A percentile compares a stretch with the other conserved stretches of the same genome.
Evolutionary conservation across 2,113 vertebrate genomes (phyloP).

Genomic region (Elaphurus davidianus): DNA sequence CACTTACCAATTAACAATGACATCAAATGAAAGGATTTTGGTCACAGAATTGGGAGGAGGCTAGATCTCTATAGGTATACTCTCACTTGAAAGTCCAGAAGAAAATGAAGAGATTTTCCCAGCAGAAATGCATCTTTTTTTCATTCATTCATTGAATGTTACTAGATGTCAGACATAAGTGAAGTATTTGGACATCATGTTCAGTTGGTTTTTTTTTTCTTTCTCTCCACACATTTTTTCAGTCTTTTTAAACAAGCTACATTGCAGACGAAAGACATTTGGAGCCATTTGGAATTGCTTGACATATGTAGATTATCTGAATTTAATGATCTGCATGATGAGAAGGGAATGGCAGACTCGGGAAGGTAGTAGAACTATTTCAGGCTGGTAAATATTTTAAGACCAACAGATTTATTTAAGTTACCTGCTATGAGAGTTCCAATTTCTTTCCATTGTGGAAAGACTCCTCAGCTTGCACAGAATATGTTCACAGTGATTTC

Average conservation of each 20-base stretch:
- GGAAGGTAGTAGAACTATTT: conserved; percentile 46
- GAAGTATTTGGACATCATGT: background rate
- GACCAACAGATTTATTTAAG: conserved; percentile 21
- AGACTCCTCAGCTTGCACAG: background rate
- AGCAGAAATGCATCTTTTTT: background rate
- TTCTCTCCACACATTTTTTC: background rate
- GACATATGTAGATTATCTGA: conserved; percentile 42
- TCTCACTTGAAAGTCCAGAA: background rate
- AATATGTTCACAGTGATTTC: conserved; percentile 33
- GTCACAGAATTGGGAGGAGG: background rate
- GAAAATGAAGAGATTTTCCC: background rate
- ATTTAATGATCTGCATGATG: conserved; percentile 64
- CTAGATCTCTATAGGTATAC: background rate
- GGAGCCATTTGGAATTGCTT: conserved; percentile 27
- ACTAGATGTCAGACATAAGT: background rate
- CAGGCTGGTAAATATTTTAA: conserved; percentile 64
- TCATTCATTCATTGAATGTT: background rate
- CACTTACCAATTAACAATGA: background rate
- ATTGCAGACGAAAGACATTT: conserved; percentile 49
- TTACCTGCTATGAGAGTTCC: background rate
- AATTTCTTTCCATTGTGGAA: conserved; percentile 6
- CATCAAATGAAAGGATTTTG: background rate
- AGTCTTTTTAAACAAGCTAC: conserved; percentile 32
- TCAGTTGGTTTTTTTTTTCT: background rate
- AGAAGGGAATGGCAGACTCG: conserved; percentile 49